These are phyloP conservation scores for Probosciger aterrimus DNA, from an alignment of 2,113 vertebrate genomes.

Conservation along the genomic window DNA sequence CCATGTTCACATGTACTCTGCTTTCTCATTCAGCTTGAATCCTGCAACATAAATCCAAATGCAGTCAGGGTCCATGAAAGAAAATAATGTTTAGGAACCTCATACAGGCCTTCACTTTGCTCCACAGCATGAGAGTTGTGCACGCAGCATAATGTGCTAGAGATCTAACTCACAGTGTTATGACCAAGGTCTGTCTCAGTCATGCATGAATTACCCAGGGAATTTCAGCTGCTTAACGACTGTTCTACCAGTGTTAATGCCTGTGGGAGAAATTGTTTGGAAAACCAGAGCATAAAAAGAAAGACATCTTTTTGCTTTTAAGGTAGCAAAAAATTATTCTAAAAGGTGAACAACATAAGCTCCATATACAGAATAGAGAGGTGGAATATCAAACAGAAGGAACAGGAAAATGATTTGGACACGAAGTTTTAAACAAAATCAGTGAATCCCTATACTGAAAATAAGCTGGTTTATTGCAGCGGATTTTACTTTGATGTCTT, in stretches of 20 bases:
- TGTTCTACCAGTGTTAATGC: background rate
- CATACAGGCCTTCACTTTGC: background rate
- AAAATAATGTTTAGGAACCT: background rate
- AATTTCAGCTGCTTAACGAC: background rate
- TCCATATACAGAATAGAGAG: background rate
- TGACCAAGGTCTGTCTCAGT: background rate
- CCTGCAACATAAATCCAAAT: background rate
- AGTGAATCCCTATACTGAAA: background rate
- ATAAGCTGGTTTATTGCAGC: background rate
- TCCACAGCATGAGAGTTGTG: background rate
- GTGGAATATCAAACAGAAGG: background rate
- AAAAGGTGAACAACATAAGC: background rate
- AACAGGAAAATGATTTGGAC: background rate
- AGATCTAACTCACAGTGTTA: background rate
- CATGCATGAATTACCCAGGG: background rate
- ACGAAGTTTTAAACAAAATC: background rate
- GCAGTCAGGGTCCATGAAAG: background rate
- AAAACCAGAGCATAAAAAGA: background rate
- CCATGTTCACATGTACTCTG: background rate
- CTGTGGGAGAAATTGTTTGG: background rate
- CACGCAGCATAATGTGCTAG: background rate
- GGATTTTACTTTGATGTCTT: background rate
- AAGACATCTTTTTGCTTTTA: background rate
- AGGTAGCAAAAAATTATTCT: background rate
- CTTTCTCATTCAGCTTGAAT: background rate